Evolutionary conservation across 2,797 vertebrate species (phyloP), one percentile per base, ranked within the genome.

Genomic region (Alectoris magna): DNA sequence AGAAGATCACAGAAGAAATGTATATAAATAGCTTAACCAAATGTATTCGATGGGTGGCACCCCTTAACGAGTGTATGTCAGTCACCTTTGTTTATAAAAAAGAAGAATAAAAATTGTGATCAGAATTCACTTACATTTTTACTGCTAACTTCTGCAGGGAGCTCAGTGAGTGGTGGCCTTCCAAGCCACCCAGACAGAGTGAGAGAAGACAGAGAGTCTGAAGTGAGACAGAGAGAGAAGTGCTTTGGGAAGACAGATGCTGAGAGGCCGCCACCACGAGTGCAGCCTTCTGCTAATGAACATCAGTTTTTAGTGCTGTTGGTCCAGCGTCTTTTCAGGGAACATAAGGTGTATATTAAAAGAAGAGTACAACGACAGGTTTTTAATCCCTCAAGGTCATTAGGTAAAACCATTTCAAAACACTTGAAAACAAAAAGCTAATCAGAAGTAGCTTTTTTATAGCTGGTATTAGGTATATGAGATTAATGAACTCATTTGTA

Each of bases 341-440:
- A 78, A 27, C 24, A 17, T 24, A 73, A 49, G 51, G 60, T 9
- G 1, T 26, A 11, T 7, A 4, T 49, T 64, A 11, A 44, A 88
- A 88, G 64, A 49, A 59, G 17, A 58, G 48, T 34, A 79, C 10
- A 5, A 43, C 26, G 36, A 49, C n/a, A 9, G 12, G 22, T 81
- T 72, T 4, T 24, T 85, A 83, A 87, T 85, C 38, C 26, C 27
- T 60, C 11, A 34, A 8, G 18, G 6, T 55, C 55, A 8, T 71
- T 84, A 34, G 27, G 14, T 23, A 91, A 91, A 59, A 62, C n/a
- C 9, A 31, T 73, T 94, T 94, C 48, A 81, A 87, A 93, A 78
- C 15, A 9, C 9, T 62, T 68, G 36, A 69, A 89, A 83, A 58
- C 29, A 71, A 41, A 62, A 58, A 64, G 11, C 4, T 79, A 21